Percentiles rank a stretch among this genome's conserved stretches.
These are phyloP conservation scores for Erpetoichthys calabaricus DNA, from an alignment of 2,797 vertebrate species.

Conservation along the genomic window DNA sequence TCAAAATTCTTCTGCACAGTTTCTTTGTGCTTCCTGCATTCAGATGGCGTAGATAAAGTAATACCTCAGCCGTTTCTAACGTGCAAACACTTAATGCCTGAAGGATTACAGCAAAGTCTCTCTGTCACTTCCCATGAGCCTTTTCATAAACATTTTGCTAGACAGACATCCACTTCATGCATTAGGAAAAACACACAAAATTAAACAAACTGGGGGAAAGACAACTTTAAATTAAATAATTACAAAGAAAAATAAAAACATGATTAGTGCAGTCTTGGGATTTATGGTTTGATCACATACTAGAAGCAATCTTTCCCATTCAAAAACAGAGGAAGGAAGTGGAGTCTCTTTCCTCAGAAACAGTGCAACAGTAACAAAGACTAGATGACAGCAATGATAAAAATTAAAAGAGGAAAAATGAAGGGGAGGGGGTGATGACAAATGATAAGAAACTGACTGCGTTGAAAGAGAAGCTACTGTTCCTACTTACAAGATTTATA, in stretches of 20 bases:
- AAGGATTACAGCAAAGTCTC: slow-evolving; percentile 37
- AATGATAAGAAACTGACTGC: slow-evolving; percentile 68
- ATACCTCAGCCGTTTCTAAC: no score
- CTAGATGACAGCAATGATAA: slow-evolving; percentile 48
- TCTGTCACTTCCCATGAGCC: slow-evolving; percentile 69
- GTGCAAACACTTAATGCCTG: no score
- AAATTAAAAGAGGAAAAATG: slow-evolving; percentile 46
- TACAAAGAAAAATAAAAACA: slow-evolving; percentile 30
- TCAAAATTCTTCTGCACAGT: no score
- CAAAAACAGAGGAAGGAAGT: slow-evolving; percentile 47
- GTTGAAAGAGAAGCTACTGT: slow-evolving; percentile 88
- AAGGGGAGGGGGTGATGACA: slow-evolving; percentile 50
- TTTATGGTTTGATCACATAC: slow-evolving; percentile 62
- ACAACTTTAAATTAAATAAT: slow-evolving; percentile 46
- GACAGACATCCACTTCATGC: slow-evolving; percentile 56
- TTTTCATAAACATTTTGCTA: slow-evolving; percentile 33
- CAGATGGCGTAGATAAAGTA: no score
- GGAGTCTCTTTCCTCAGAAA: slow-evolving; percentile 52
- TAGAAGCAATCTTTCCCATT: slow-evolving; percentile 66
- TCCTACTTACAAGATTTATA: slow-evolving; percentile 99
- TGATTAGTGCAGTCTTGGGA: slow-evolving; percentile 65
- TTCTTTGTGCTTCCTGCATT: no score
- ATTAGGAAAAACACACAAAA: slow-evolving; percentile 68
- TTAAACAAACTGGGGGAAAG: slow-evolving; percentile 55
- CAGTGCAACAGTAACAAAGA: slow-evolving; percentile 65